These are phyloP conservation scores for Anadara kagoshimensis DNA, from an alignment of 1,140 invertebrate species.

Conservation along the genomic window DNA sequence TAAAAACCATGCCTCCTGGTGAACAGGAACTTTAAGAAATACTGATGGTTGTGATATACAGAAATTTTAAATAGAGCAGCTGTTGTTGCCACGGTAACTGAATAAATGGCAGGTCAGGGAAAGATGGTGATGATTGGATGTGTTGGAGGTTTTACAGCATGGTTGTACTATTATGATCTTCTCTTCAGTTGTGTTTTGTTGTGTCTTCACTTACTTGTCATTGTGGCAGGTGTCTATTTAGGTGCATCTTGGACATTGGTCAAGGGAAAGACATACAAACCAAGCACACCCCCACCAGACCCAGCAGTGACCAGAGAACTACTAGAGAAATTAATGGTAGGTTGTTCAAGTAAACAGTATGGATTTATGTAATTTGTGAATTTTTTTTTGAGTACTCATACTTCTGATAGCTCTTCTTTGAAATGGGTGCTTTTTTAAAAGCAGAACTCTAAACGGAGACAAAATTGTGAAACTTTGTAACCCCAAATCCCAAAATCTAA, in stretches of 20 bases:
- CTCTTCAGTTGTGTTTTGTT: constrained; percentile 4
- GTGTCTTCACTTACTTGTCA: background rate
- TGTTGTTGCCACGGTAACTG: background rate
- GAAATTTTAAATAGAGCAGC: no score
- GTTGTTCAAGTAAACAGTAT: background rate
- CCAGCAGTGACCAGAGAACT: constrained; percentile 31
- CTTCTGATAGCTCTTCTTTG: no score
- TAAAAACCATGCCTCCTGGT: no score
- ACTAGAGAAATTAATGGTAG: constrained; percentile 54
- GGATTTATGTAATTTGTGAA: background rate
- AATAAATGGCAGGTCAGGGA: background rate
- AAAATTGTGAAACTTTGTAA: no score
- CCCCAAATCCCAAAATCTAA: no score
- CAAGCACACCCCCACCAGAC: constrained; percentile 27
- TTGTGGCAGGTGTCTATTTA: constrained; percentile 39
- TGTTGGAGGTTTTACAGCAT: background rate
- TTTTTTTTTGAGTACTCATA: no score
- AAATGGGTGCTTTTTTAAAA: no score
- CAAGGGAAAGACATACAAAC: constrained; percentile 52
- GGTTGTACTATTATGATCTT: constrained; percentile 20
- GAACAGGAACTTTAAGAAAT: no score
- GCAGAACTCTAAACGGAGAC: no score
- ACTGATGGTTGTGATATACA: no score
- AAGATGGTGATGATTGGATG: constrained; percentile 4
- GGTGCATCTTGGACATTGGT: constrained; percentile 54